Evolutionary conservation across 2,797 vertebrate genomes (phyloP).

Genomic region (Sphenodon punctatus): DNA sequence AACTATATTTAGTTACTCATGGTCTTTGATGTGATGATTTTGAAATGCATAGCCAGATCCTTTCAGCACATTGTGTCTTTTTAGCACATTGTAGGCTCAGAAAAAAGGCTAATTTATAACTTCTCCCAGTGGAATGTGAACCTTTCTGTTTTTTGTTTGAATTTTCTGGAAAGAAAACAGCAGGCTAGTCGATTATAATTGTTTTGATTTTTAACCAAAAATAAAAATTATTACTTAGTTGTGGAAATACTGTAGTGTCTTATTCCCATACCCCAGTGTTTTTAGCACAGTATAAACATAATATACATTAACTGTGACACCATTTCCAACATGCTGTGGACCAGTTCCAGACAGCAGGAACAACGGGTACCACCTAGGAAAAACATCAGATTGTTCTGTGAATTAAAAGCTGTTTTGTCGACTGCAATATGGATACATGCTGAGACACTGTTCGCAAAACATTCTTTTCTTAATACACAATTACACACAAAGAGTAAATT

Average conservation of each 20-base stretch:
- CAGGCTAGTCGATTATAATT: not conserved
- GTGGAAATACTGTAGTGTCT: not conserved
- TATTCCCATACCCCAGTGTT: not conserved
- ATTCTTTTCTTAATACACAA: slow-evolving; percentile 33
- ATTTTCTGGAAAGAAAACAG: not conserved
- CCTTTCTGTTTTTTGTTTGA: not conserved
- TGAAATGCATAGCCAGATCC: not conserved
- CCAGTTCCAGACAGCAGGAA: slow-evolving; percentile 31
- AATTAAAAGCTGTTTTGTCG: slow-evolving; percentile 55
- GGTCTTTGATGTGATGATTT: not conserved
- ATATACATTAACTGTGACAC: slow-evolving; percentile 28
- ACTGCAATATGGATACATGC: slow-evolving; percentile 36
- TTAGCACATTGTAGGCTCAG: not conserved
- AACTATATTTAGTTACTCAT: not conserved
- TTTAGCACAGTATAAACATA: slow-evolving; percentile 7
- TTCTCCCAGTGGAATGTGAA: not conserved
- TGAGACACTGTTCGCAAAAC: slow-evolving; percentile 46
- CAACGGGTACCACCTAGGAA: slow-evolving; percentile 28
- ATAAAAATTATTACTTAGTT: not conserved
- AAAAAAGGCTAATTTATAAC: not conserved
- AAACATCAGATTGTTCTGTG: slow-evolving; percentile 44
- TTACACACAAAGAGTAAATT: slow-evolving; percentile 48
- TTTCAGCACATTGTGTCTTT: not conserved
- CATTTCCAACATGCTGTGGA: slow-evolving; percentile 37
- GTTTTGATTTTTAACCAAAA: not conserved